phyloP scores from a whole-genome alignment of 1,140 invertebrate genomes.

The Ooceraea biroi region DNA sequence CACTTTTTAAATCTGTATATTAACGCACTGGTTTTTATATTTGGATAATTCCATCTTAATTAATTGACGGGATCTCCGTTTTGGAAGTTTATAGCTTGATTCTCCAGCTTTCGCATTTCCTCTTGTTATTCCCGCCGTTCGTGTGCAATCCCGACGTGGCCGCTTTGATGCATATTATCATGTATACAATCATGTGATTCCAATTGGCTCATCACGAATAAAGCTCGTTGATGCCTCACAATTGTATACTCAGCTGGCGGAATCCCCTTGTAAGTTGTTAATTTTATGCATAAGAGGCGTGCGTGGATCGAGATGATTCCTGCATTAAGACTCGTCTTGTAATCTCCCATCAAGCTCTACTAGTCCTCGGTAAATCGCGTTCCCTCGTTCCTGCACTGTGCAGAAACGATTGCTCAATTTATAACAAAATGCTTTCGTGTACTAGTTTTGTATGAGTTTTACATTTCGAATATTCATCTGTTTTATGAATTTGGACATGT shows the following conservation, averaged over 20 bases:
- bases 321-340: conserved; percentile 40
- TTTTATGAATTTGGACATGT: too few relatives aligned
- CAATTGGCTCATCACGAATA: conserved; percentile 55
- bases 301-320: conserved; percentile 45
- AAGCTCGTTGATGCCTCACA: conserved; percentile 42
- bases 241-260: conserved; percentile 55
- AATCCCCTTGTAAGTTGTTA: conserved; percentile 60
- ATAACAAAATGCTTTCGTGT: too few relatives aligned
- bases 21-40: not conserved
- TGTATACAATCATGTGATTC: conserved; percentile 23
- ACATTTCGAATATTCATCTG: too few relatives aligned
- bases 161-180: conserved; percentile 46
- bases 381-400: not conserved
- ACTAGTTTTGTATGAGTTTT: too few relatives aligned
- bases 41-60: conserved; percentile 1
- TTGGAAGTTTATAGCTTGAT: conserved; percentile 23
- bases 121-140: conserved; percentile 29
- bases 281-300: conserved; percentile 62
- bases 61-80: not conserved
- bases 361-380: conserved; percentile 2
- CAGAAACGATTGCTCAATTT: not conserved
- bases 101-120: not conserved
- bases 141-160: conserved; percentile 23
- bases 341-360: conserved; percentile 26
- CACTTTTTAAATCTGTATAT: too few relatives aligned